A percentile compares a stretch with the other conserved stretches of the same genome.
Conservation (phyloP, 2,113 vertebrate species). For the Aegithalos caudatus region DNA sequence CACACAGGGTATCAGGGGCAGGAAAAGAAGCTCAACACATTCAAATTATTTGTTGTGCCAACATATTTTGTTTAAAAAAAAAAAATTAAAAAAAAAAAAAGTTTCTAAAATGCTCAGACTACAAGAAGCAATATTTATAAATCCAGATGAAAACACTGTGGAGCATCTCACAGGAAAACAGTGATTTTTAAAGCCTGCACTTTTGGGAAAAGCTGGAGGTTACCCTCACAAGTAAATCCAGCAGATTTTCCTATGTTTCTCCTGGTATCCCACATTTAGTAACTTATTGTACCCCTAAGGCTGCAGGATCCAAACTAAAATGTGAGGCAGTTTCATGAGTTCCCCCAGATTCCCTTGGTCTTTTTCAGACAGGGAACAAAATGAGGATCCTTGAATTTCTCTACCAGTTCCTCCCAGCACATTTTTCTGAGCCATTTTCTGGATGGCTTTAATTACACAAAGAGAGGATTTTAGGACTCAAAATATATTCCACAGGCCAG, state of each 20-base stretch:
- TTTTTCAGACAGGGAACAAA: not conserved
- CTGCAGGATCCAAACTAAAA: not conserved
- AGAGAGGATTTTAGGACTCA: not conserved
- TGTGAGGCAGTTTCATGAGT: not conserved
- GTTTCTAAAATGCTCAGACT: not conserved
- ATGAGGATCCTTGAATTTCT: not conserved
- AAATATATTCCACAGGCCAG: not conserved
- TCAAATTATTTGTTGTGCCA: not conserved
- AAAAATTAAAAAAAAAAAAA: not conserved
- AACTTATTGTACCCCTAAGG: not conserved
- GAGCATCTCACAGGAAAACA: not conserved
- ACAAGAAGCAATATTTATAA: not conserved
- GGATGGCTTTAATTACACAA: not conserved
- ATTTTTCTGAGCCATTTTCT: not conserved
- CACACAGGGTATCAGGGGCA: not conserved
- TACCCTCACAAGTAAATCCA: not conserved
- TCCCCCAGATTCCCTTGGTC: not conserved
- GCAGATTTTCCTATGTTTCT: not conserved
- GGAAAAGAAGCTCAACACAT: accelerated
- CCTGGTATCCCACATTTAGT: accelerated
- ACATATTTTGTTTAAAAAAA: not conserved
- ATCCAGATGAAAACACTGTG: not conserved
- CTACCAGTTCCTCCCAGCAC: not conserved
- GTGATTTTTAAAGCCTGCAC: not conserved
- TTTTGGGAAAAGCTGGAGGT: not conserved